These are phyloP conservation scores for Limenitis camilla DNA, from an alignment of 2,888 invertebrate species.

Conservation along the genomic window DNA sequence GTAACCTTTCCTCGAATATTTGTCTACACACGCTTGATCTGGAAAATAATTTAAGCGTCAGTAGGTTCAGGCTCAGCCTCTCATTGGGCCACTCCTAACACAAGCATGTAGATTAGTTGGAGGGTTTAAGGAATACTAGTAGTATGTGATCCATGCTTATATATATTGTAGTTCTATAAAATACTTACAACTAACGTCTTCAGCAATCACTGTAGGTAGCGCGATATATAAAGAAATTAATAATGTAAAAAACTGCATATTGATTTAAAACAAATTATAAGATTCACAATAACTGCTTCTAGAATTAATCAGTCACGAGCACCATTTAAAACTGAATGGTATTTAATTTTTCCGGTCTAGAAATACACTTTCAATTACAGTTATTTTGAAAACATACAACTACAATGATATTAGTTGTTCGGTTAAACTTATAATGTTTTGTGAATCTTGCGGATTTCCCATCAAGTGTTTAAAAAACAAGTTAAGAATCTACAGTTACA, in stretches of 20 bases:
- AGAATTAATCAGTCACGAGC: not conserved
- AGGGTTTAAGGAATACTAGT: no score
- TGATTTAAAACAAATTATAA: constrained; percentile 15
- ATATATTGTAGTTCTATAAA: no score
- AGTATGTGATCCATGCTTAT: no score
- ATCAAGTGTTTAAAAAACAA: constrained; percentile 15
- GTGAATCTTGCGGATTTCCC: constrained; percentile 38
- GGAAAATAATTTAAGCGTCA: constrained; percentile 15
- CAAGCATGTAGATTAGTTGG: no score
- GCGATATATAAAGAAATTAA: constrained; percentile 40
- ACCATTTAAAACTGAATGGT: constrained; percentile 4
- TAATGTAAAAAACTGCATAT: constrained; percentile 43
- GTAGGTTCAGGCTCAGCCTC: no score
- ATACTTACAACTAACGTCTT: constrained; percentile 66
- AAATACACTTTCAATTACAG: constrained; percentile 46
- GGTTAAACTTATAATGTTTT: constrained; percentile 49
- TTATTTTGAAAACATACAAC: constrained; percentile 57
- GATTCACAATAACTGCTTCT: not conserved
- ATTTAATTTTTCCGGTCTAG: constrained; percentile 24
- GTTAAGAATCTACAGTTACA: not conserved
- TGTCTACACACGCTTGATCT: constrained; percentile 70
- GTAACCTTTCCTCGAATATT: constrained; percentile 69
- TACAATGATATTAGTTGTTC: constrained; percentile 30
- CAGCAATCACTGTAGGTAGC: constrained; percentile 42
- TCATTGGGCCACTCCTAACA: no score